Base-by-base conservation (phyloP, 2,797 vertebrate genomes). In the Balearica regulorum region DNA sequence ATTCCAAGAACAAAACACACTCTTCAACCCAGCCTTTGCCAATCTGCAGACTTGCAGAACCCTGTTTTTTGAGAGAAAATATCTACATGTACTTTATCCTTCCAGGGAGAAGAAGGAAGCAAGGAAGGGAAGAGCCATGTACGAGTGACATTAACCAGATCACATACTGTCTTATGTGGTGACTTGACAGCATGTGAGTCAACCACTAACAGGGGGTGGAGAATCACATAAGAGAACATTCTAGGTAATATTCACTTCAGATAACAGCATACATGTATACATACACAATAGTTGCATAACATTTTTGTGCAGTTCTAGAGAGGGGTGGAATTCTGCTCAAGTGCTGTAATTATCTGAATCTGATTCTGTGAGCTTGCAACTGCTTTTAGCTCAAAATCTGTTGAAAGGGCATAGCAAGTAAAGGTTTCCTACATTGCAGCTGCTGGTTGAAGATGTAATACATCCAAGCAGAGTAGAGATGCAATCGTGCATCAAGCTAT, bases 401-500 rank as follows among this genome's bases (percentile, higher is more conserved):
- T 44, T 89, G 89, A 82, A 94, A 96, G 75, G 83, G 20, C 65
- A 93, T 91, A 94, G 64, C 72, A 94, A 96, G 89, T 60, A 64
- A 91, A 91, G 73, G 12, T 60, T 94, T 86, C n/a, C 78, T 95
- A n/a, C 41, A 39, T 5, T 43, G 71, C 77, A 92, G 68, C 39
- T 91, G 46, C 73, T 64, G 76, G 87, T 53, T 76, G 87, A 93
- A 96, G 84, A 91, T 87, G 55, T 80, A 96, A 97, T 97, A 96
- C 72, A 95, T 96, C 96, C 97, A 97, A 97, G 94, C 57, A 39
- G 66, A 82, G 75, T 82, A 92, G 87, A 97, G 92, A 95, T 53
- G 81, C 65, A 96, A 96, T 97, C 35, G 5, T 97, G 95, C 93
- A 97, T 77, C 72, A 96, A 97, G 95, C 87, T 90, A 94, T 97